Conservation (phyloP, 2,797 vertebrate species). For the Pterois miles region DNA sequence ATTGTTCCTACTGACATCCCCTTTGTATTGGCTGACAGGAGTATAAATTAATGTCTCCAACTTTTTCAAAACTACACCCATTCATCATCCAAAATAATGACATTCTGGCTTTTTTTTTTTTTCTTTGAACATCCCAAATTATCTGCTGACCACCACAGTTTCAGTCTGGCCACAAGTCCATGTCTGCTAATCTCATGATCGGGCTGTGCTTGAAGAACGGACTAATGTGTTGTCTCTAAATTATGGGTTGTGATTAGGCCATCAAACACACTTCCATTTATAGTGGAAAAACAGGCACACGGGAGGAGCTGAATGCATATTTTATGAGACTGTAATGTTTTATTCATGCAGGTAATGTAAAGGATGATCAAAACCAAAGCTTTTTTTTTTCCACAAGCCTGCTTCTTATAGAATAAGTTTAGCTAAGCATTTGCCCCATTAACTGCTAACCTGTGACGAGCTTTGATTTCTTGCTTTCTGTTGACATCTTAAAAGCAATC, state of each 20-base stretch:
- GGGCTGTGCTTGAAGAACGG: constrained; percentile 36
- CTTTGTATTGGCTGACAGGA: constrained; percentile 64
- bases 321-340: constrained; percentile 33
- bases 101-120: constrained; percentile 38
- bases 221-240: constrained; percentile 62
- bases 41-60: constrained; percentile 42
- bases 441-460: not conserved
- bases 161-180: constrained; percentile 43
- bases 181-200: constrained; percentile 66
- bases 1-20: constrained; percentile 61
- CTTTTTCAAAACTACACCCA: constrained; percentile 36
- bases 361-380: constrained; percentile 3
- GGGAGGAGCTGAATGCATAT: constrained; percentile 37
- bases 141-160: constrained; percentile 60
- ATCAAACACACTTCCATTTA: constrained; percentile 49
- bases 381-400: not conserved
- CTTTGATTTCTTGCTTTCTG: constrained; percentile 12
- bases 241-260: constrained; percentile 62
- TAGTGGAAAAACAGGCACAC: constrained; percentile 46
- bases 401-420: not conserved
- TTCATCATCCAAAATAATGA: constrained; percentile 56
- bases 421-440: not conserved
- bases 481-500: constrained; percentile 35
- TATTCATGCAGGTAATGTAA: constrained; percentile 44
- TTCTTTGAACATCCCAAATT: constrained; percentile 49